Conservation (phyloP, 2,888 invertebrate species). For the Chironomus riparius region DNA sequence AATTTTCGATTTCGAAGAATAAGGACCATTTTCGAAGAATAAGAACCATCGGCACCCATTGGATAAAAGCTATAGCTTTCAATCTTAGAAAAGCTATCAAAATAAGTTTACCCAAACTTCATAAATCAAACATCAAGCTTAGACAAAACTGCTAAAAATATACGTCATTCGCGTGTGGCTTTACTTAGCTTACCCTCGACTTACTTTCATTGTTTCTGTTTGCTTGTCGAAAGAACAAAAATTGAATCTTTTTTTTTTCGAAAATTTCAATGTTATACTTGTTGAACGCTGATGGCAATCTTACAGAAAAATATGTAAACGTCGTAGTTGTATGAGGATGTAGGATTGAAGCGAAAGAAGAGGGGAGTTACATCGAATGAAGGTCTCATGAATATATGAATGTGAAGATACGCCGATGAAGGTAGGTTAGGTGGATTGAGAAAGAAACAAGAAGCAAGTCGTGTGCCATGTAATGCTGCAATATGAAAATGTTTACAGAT, state of each 20-base stretch:
- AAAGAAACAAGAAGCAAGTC: not conserved
- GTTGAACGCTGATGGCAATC: conserved; percentile 20
- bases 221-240: not conserved
- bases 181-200: not conserved
- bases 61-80: too few species aligned
- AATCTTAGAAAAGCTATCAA: too few species aligned
- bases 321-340: not conserved
- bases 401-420: not conserved
- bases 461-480: not conserved
- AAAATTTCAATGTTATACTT: conserved; percentile 17
- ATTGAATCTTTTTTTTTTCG: not conserved
- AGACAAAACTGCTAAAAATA: too few species aligned
- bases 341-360: not conserved
- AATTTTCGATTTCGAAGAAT: too few species aligned
- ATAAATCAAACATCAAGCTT: too few species aligned
- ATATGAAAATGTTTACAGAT: not conserved
- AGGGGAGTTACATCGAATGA: not conserved
- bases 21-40: too few species aligned
- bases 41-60: too few species aligned
- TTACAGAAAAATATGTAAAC: not conserved
- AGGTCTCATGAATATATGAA: not conserved
- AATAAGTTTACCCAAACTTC: too few species aligned
- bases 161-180: too few species aligned
- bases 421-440: not conserved
- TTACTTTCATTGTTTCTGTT: not conserved